These are phyloP conservation scores for Philopotamus ludificatus DNA, from an alignment of 1,140 invertebrate genomes.

Conservation along the genomic window DNA sequence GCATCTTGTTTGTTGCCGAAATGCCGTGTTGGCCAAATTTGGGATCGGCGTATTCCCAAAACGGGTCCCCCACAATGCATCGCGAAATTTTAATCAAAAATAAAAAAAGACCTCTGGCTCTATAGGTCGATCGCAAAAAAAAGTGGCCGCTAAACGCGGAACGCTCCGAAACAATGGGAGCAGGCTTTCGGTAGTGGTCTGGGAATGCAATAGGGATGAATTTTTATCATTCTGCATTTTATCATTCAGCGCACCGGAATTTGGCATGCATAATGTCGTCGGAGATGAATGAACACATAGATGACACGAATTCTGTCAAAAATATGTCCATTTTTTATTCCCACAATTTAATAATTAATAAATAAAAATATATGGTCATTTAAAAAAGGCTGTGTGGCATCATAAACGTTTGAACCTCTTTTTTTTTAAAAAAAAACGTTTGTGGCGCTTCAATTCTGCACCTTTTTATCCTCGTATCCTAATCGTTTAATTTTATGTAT, in stretches of 20 bases:
- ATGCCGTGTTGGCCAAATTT: conserved; percentile 29
- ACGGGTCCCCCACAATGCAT: conserved; percentile 31
- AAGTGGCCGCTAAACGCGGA: conserved; percentile 25
- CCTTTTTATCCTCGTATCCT: no score
- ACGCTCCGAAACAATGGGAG: conserved; percentile 37
- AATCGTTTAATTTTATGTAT: no score
- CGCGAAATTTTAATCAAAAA: conserved; percentile 21
- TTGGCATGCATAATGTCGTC: not conserved
- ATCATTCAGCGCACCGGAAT: conserved; percentile 3
- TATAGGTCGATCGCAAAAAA: conserved; percentile 13
- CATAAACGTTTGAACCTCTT: no score
- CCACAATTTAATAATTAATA: no score
- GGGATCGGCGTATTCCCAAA: conserved; percentile 28
- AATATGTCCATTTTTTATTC: no score
- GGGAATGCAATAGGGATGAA: conserved; percentile 32
- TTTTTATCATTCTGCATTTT: conserved; percentile 37
- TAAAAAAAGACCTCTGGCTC: not conserved
- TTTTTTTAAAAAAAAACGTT: no score
- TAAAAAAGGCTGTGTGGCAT: no score
- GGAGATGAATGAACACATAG: not conserved
- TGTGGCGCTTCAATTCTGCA: no score
- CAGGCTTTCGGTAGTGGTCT: conserved; percentile 36
- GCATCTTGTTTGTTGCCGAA: not conserved
- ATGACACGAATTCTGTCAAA: no score
- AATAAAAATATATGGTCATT: no score